These are phyloP conservation scores for Tyrannus savana DNA, from an alignment of 2,113 vertebrate species.

Conservation along the genomic window DNA sequence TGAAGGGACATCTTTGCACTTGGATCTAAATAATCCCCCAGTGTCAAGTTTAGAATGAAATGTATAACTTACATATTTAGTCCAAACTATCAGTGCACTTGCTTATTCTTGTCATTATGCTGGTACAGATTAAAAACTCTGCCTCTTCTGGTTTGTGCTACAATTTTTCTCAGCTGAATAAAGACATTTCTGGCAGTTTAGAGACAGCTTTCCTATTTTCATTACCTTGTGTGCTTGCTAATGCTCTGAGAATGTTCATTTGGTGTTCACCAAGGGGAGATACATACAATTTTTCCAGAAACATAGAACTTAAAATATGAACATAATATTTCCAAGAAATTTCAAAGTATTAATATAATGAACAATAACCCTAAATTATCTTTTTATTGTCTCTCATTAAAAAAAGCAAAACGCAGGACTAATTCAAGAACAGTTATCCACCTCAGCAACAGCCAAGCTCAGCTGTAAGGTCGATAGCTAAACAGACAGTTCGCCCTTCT, in stretches of 20 bases:
- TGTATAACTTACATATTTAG: neutral
- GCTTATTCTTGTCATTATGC: conserved; percentile 48
- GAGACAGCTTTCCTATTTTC: conserved; percentile 54
- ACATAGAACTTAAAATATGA: neutral
- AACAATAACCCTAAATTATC: neutral
- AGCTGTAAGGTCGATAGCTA: neutral
- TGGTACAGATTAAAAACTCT: conserved; percentile 35
- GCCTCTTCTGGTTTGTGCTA: conserved; percentile 48
- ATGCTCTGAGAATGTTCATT: neutral
- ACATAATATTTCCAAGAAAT: conserved; percentile 40
- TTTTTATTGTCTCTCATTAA: conserved; percentile 4
- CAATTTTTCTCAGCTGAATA: conserved; percentile 66
- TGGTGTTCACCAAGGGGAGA: neutral
- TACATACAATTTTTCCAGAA: neutral
- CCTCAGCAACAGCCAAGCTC: neutral
- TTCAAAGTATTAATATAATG: neutral
- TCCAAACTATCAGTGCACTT: neutral
- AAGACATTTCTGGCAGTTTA: conserved; percentile 65
- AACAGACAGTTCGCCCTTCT: neutral
- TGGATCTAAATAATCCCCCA: neutral
- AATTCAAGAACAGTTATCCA: neutral
- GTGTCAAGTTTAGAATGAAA: conserved; percentile 11
- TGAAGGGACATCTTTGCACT: neutral
- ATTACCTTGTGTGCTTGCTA: neutral
- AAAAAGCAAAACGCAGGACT: neutral